Base-by-base conservation (phyloP, 1,140 invertebrate species). In the Aphelenchoides avenae region DNA sequence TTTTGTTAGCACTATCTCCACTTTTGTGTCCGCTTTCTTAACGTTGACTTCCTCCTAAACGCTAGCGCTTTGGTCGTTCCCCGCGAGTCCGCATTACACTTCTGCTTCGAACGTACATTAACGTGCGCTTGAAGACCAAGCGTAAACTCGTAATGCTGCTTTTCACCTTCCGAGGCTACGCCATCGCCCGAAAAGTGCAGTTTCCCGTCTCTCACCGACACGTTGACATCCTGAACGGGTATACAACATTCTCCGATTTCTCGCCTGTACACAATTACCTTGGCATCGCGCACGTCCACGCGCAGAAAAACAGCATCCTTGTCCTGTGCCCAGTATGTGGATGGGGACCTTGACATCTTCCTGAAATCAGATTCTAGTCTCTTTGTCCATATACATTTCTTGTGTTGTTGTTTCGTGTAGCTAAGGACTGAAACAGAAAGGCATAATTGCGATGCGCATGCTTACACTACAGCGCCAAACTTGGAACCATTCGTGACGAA, bases 1-100 rank as follows among this genome's bases (percentile, higher is more conserved):
- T 27, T 56, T 56, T 13, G n/a, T 13, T 22, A 52, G 24, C n/a
- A n/a, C n/a, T 22, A 56, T 52, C 24, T 56, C 33, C 5, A 56
- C 53, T n/a, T n/a, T n/a, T n/a, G n/a, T n/a, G n/a, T n/a, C n/a
- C n/a, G n/a, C n/a, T n/a, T n/a, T n/a, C n/a, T n/a, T n/a, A n/a
- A n/a, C n/a, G n/a, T n/a, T n/a, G n/a, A n/a, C n/a, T n/a, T n/a
- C n/a, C n/a, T n/a, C 27, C 27, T 29, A 1, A 27, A 18, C 3
- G 20, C 53, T 15, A 22, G 34, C 13, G 24, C 22, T 30, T 49
- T 47, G 5, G 37, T 29, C 18, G 43, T 24, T 57, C 29, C 18
- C 11, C 31, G 24, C 15, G n/a, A 34, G 39, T 59, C 29, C 50
- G 33, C 11, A 20, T 3, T 26, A 15, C 34, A 48, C 15, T 52